Conservation (phyloP, 2,797 vertebrate species). For the Salarias fasciatus region DNA sequence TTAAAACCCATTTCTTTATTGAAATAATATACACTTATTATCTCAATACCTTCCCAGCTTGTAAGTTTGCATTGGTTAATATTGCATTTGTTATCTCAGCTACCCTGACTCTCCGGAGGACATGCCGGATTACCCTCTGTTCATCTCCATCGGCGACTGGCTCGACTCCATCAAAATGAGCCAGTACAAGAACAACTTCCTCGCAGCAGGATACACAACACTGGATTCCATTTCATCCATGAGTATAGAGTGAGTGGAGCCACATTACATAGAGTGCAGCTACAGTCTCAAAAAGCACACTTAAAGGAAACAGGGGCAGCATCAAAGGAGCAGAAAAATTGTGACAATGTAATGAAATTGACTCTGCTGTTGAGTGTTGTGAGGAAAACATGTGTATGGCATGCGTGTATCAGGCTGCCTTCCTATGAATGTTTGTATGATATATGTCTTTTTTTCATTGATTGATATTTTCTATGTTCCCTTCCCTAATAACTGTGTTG, state of each 20-base stretch:
- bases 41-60: background rate
- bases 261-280: constrained; percentile 24
- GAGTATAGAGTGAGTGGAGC: constrained; percentile 83
- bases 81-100: constrained; percentile 59
- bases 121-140: constrained; percentile 86
- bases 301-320: background rate
- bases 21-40: background rate
- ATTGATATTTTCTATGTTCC: background rate
- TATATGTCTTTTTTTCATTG: background rate
- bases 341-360: background rate
- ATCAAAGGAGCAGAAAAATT: constrained; percentile 20
- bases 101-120: constrained; percentile 82
- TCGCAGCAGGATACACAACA: constrained; percentile 95
- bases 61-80: constrained; percentile 3
- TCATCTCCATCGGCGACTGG: constrained; percentile 98
- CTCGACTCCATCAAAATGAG: constrained; percentile 99
- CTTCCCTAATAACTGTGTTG: background rate
- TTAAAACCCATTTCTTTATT: too few species aligned
- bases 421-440: background rate
- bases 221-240: constrained; percentile 91
- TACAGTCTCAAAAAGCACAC: background rate
- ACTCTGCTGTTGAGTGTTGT: background rate
- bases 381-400: background rate
- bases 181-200: constrained; percentile 98
- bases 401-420: background rate